Percentiles rank a stretch among this genome's conserved stretches.
phyloP scores from a whole-genome alignment of 2,888 invertebrate species.

The Euclidia mi region DNA sequence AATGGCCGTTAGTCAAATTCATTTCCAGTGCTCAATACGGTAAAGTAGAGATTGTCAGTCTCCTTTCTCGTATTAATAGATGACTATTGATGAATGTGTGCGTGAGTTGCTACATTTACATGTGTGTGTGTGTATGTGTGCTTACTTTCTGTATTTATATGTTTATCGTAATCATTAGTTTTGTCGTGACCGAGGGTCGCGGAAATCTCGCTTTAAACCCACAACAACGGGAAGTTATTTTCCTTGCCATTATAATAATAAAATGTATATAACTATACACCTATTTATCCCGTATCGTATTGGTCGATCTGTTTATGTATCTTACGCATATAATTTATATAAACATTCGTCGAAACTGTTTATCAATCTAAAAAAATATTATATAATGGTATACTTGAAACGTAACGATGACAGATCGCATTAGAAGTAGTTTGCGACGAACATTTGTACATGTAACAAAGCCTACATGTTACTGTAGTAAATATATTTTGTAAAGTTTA shows the following conservation, averaged over 20 bases:
- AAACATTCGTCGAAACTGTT: not conserved
- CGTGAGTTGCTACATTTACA: not conserved
- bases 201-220: slow-evolving; percentile 36
- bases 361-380: not conserved
- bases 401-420: no score
- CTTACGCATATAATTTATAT: slow-evolving; percentile 1
- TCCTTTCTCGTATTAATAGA: no score
- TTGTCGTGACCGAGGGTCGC: slow-evolving; percentile 44
- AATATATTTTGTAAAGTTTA: no score
- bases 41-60: no score
- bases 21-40: no score
- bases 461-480: no score
- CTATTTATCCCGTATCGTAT: not conserved
- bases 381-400: no score
- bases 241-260: slow-evolving; percentile 5
- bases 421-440: no score
- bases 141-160: slow-evolving; percentile 15
- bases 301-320: not conserved
- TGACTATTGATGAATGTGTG: no score
- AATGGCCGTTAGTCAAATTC: no score
- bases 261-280: not conserved
- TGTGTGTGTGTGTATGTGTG: slow-evolving; percentile 3
- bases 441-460: no score
- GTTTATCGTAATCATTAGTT: slow-evolving; percentile 49
- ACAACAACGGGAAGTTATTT: slow-evolving; percentile 13